Conservation (phyloP, 2,888 invertebrate species). For the Stegana nigrithorax region DNA sequence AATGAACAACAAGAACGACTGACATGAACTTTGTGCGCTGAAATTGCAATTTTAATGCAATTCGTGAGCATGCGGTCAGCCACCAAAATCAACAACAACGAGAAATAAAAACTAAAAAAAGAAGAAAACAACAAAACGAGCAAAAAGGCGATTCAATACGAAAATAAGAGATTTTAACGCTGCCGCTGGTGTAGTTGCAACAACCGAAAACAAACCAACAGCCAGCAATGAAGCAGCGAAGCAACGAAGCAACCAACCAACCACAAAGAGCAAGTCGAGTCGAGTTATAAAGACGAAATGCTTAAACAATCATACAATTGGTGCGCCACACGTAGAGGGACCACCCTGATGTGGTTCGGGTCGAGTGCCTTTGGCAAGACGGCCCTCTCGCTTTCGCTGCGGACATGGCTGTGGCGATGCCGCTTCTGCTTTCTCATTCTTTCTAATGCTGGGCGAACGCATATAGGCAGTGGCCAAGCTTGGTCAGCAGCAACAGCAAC, state of each 20-base stretch:
- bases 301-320: conserved; percentile 13
- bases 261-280: not conserved
- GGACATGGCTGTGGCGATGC: not conserved
- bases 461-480: not conserved
- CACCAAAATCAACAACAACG: no score
- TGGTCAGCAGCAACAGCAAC: not conserved
- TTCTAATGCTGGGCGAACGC: not conserved
- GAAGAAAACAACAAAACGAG: not conserved
- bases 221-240: no score
- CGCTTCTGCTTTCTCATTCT: no score
- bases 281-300: conserved; percentile 4
- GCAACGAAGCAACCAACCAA: conserved; percentile 2
- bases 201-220: conserved; percentile 29
- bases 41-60: conserved; percentile 67
- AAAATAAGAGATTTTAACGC: conserved; percentile 61
- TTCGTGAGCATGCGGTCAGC: conserved; percentile 57
- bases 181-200: conserved; percentile 51
- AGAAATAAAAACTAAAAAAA: no score
- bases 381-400: not conserved
- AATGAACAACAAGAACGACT: conserved; percentile 35
- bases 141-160: no score
- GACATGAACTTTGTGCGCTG: conserved; percentile 65
- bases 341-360: conserved; percentile 13
- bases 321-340: not conserved
- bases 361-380: not conserved